phyloP scores from a whole-genome alignment of 2,888 invertebrate species.

The Oxystoma pomonae region DNA sequence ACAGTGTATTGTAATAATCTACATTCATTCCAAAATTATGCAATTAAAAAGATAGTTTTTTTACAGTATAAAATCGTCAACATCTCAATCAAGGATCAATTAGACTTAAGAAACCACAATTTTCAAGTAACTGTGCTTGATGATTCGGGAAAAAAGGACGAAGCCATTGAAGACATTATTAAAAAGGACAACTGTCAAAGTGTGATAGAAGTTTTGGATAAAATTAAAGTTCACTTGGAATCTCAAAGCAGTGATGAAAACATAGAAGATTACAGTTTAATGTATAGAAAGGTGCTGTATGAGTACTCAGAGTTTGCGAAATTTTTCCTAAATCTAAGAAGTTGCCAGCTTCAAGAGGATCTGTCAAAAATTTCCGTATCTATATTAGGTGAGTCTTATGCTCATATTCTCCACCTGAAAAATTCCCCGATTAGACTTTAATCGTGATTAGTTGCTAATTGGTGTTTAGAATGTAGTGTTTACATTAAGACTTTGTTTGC shows the following conservation, averaged over 20 bases:
- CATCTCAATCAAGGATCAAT: neutral
- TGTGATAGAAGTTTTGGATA: constrained; percentile 30
- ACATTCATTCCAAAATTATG: no score
- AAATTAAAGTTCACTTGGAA: constrained; percentile 25
- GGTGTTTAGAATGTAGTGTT: no score
- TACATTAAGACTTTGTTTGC: no score
- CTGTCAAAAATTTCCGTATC: constrained; percentile 27
- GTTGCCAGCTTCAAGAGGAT: constrained; percentile 28
- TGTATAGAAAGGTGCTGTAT: constrained; percentile 30
- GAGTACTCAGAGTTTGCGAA: constrained; percentile 37
- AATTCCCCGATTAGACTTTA: no score
- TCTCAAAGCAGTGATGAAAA: constrained; percentile 13
- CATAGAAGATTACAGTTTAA: constrained; percentile 22
- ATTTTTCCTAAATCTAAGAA: constrained; percentile 35
- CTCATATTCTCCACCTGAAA: neutral
- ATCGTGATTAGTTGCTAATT: no score
- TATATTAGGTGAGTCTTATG: constrained; percentile 9
- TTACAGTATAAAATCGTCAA: neutral
- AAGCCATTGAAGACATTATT: constrained; percentile 16
- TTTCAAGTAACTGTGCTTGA: constrained; percentile 6
- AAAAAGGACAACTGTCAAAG: constrained; percentile 8
- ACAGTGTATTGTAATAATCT: no score
- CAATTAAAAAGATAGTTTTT: no score
- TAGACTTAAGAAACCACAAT: neutral
- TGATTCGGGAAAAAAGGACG: neutral